These are phyloP conservation scores for Caenorhabditis japonica DNA, from an alignment of 2,888 invertebrate species.

Conservation along the genomic window DNA sequence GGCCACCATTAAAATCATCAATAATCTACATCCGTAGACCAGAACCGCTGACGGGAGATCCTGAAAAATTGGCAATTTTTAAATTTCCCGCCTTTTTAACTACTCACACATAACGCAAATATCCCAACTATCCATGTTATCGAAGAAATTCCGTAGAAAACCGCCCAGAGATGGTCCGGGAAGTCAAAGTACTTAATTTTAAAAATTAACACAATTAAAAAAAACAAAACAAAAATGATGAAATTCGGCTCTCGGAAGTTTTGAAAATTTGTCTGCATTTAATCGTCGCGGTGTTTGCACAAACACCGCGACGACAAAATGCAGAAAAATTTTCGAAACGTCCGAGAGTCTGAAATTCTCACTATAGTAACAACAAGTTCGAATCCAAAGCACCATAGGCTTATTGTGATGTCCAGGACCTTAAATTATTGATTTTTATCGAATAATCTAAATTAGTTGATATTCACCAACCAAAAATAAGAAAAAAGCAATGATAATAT, in stretches of 20 bases:
- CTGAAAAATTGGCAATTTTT: constrained; percentile 12
- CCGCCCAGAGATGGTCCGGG: constrained; percentile 15
- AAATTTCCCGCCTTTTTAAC: constrained; percentile 1
- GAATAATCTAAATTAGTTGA: not conserved
- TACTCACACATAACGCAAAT: constrained; percentile 29
- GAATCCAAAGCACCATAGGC: constrained; percentile 11
- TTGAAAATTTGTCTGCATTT: no score
- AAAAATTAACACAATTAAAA: not conserved
- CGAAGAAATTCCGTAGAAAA: constrained; percentile 23
- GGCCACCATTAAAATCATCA: constrained; percentile 14
- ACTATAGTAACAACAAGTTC: constrained; percentile 23
- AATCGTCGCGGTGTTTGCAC: no score
- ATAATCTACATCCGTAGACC: constrained; percentile 23
- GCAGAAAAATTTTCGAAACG: no score
- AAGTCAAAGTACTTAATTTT: constrained; percentile 19
- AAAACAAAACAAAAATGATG: no score
- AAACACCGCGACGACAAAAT: no score
- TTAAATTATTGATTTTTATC: constrained; percentile 1
- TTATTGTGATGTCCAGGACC: constrained; percentile 28
- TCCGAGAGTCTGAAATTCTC: not conserved
- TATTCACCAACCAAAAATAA: constrained; percentile 29
- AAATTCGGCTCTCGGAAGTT: no score
- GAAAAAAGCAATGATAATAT: constrained; percentile 30
- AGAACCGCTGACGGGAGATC: constrained; percentile 16
- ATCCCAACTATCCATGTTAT: constrained; percentile 15